These are phyloP conservation scores for Strigamia crassipes DNA, from an alignment of 2,888 invertebrate species.

Conservation along the genomic window DNA sequence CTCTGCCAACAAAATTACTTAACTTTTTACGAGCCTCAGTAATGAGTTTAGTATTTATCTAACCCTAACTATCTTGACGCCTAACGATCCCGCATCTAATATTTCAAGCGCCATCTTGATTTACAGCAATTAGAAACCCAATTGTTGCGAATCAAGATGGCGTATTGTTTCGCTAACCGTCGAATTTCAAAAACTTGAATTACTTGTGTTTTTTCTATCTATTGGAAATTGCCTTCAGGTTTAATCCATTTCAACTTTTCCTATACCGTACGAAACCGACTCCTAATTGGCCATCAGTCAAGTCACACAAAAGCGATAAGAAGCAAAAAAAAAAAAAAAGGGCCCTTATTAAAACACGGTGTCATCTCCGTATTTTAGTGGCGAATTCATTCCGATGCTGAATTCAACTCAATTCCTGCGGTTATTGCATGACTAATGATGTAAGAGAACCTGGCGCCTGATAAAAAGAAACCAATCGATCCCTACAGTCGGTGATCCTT, in stretches of 20 bases:
- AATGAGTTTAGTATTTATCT: neutral
- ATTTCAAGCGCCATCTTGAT: no score
- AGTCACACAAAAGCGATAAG: neutral
- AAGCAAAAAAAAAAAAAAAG: neutral
- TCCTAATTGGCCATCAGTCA: neutral
- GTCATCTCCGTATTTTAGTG: neutral
- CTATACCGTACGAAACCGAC: neutral
- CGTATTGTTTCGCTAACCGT: no score
- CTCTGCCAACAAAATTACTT: neutral
- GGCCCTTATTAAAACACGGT: neutral
- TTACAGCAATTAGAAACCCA: no score
- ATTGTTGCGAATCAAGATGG: no score
- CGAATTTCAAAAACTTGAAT: no score
- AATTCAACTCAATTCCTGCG: slow-evolving; percentile 12
- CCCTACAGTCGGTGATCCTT: no score
- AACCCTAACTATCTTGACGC: neutral
- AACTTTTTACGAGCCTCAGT: neutral
- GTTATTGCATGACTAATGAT: slow-evolving; percentile 30
- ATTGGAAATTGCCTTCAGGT: neutral
- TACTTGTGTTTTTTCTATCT: no score
- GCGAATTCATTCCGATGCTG: neutral
- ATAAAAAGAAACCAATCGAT: slow-evolving; percentile 22
- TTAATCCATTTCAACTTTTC: neutral
- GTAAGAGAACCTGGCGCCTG: neutral
- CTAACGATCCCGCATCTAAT: no score